Evolutionary conservation across 2,888 invertebrate genomes (phyloP).

Genomic region (Tipula vernalis): DNA sequence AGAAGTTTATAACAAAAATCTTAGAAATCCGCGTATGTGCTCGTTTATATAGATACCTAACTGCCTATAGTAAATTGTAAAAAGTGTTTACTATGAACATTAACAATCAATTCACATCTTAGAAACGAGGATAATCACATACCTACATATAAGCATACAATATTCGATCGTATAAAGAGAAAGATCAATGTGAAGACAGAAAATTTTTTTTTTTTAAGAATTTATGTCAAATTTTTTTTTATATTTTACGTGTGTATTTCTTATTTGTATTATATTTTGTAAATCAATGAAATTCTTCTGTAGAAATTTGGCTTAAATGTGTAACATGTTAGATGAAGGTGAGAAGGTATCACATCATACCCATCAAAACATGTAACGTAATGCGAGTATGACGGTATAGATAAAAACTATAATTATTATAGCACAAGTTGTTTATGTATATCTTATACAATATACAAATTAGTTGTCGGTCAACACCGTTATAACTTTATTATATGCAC

Average conservation of each 20-base stretch:
- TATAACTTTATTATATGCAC: not conserved
- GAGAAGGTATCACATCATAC: not conserved
- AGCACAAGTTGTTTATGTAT: not conserved
- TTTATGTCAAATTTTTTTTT: not conserved
- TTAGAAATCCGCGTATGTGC: not conserved
- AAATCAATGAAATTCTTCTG: slow-evolving; percentile 8
- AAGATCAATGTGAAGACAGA: not conserved
- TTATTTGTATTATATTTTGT: not conserved
- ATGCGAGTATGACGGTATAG: not conserved
- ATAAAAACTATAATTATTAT: not conserved
- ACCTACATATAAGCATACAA: not conserved
- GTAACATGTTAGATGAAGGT: not conserved
- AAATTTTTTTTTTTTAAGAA: not conserved
- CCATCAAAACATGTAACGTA: not conserved
- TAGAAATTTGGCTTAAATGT: slow-evolving; percentile 7
- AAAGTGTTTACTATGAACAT: not conserved
- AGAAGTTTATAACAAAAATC: not conserved
- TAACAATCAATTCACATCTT: not conserved
- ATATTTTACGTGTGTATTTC: not conserved
- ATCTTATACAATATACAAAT: not conserved
- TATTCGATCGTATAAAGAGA: not conserved
- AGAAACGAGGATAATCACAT: not conserved
- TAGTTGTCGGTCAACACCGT: not conserved
- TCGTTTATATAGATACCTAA: not conserved
- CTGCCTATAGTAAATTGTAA: not conserved